A percentile compares a stretch with the other conserved stretches of the same genome.
Evolutionary conservation across 2,888 invertebrate species (phyloP).

Genomic region (Drosophila neutralis): DNA sequence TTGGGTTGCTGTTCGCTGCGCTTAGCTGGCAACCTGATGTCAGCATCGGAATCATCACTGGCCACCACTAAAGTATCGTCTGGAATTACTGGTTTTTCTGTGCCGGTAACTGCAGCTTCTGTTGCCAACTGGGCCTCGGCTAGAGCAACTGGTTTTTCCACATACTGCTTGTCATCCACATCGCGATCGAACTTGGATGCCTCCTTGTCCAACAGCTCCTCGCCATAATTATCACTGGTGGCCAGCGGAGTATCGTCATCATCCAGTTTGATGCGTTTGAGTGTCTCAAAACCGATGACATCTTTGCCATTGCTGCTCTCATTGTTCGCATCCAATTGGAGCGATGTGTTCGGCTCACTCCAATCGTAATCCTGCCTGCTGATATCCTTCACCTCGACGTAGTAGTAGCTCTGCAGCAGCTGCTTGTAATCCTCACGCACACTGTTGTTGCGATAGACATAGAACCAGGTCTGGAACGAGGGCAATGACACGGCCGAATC

Average conservation of each 20-base stretch:
- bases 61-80: background rate
- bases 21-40: slow-evolving; percentile 76
- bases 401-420: slow-evolving; percentile 87
- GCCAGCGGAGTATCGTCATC: slow-evolving; percentile 61
- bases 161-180: slow-evolving; percentile 84
- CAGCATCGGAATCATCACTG: slow-evolving; percentile 21
- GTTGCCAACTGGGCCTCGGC: slow-evolving; percentile 75
- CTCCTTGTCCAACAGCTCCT: slow-evolving; percentile 78
- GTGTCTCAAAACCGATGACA: slow-evolving; percentile 83
- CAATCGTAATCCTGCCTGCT: slow-evolving; percentile 78
- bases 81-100: slow-evolving; percentile 60
- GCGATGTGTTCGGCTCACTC: slow-evolving; percentile 73
- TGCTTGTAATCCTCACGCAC: slow-evolving; percentile 87
- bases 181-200: slow-evolving; percentile 84
- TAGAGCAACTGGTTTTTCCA: slow-evolving; percentile 83
- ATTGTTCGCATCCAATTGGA: slow-evolving; percentile 64
- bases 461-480: slow-evolving; percentile 88
- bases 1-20: slow-evolving; percentile 68
- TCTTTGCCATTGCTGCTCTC: slow-evolving; percentile 83
- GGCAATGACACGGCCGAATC: slow-evolving; percentile 82
- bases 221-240: slow-evolving; percentile 69
- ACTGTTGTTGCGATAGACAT: slow-evolving; percentile 88
- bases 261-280: slow-evolving; percentile 82
- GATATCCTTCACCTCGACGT: slow-evolving; percentile 87
- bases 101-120: slow-evolving; percentile 44